These are phyloP conservation scores for Netelia virgata DNA, from an alignment of 2,888 invertebrate genomes.

Conservation along the genomic window DNA sequence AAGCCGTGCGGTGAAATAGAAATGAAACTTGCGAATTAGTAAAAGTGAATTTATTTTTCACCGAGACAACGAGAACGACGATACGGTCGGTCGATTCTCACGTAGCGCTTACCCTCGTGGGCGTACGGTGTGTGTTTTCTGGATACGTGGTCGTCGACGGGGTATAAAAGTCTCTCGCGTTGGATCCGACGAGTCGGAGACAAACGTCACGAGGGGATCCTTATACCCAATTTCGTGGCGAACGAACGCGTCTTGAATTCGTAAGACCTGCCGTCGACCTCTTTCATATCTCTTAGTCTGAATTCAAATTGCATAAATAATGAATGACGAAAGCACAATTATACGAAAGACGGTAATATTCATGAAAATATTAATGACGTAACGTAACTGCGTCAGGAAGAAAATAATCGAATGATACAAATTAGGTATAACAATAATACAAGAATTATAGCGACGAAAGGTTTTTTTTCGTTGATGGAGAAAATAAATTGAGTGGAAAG, in stretches of 20 bases:
- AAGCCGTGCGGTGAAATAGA: not conserved
- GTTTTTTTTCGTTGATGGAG: not conserved
- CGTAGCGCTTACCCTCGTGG: not conserved
- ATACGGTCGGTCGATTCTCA: not conserved
- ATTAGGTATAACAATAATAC: not conserved
- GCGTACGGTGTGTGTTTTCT: not conserved
- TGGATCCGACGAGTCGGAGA: conserved; percentile 10
- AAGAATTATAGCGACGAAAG: not conserved
- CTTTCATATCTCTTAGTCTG: not conserved
- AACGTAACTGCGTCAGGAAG: no score
- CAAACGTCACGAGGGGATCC: conserved; percentile 5
- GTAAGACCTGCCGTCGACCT: not conserved
- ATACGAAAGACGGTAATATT: not conserved
- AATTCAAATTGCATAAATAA: conserved; percentile 15
- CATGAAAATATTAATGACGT: no score
- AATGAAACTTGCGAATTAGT: not conserved
- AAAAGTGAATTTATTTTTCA: not conserved
- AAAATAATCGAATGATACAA: not conserved
- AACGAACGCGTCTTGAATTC: conserved; percentile 6
- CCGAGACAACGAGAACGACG: not conserved
- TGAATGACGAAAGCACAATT: not conserved
- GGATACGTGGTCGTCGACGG: not conserved
- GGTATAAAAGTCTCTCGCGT: conserved; percentile 14
- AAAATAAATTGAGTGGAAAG: no score
- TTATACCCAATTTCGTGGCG: conserved; percentile 9